Percentiles rank a stretch among this genome's conserved stretches.
Conservation (phyloP, 2,797 vertebrate genomes). For the Sebastes elongatus region DNA sequence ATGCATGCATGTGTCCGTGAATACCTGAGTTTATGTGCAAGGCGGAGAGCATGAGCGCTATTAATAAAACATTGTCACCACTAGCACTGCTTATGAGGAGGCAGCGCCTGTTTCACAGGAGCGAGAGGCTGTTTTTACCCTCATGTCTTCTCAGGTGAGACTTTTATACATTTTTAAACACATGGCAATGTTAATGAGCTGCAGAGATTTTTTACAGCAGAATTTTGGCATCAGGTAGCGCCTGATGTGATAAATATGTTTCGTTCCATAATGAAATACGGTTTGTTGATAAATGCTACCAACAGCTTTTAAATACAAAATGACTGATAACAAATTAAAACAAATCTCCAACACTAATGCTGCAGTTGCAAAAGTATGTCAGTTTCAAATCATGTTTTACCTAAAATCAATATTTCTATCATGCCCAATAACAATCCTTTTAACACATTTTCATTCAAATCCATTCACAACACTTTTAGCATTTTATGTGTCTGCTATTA, state of each 20-base stretch:
- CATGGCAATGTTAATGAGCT: not conserved
- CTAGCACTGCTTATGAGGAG: constrained; percentile 16
- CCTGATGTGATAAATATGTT: not conserved
- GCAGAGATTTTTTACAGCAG: not conserved
- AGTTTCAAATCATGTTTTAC: not conserved
- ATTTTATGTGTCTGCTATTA: rapidly evolving
- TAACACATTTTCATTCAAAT: not conserved
- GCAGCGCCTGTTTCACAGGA: constrained; percentile 2
- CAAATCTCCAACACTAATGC: rapidly evolving
- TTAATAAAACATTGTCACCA: constrained; percentile 57
- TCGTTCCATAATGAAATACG: not conserved
- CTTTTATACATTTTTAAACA: not conserved
- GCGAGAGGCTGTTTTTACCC: constrained; percentile 6
- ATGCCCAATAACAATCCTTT: not conserved
- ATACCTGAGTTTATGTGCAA: constrained; percentile 2
- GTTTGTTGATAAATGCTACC: not conserved
- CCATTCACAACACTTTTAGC: not conserved
- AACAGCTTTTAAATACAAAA: not conserved
- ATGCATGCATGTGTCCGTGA: not conserved
- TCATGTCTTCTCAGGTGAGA: constrained; percentile 8
- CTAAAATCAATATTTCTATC: not conserved
- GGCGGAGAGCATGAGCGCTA: constrained; percentile 11
- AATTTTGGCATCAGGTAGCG: not conserved
- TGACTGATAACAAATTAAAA: not conserved
- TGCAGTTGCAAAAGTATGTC: not conserved